phyloP scores from a whole-genome alignment of 2,888 invertebrate species.

The Acleris literana region DNA sequence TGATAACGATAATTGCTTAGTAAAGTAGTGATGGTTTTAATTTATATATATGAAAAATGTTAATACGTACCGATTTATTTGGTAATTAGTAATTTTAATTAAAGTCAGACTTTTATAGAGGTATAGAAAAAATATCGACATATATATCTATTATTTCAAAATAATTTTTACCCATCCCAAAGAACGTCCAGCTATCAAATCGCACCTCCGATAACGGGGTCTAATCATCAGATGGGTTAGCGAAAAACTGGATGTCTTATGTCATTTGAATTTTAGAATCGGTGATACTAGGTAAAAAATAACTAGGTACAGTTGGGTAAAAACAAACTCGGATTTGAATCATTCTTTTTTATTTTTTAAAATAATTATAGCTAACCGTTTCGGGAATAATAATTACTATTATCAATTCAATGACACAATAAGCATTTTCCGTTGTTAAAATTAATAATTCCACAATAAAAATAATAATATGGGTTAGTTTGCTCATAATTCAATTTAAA shows the following conservation, averaged over 20 bases:
- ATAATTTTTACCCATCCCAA: too few relatives aligned
- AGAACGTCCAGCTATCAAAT: too few relatives aligned
- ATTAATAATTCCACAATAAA: constrained; percentile 60
- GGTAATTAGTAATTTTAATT: too few relatives aligned
- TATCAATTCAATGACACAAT: constrained; percentile 80
- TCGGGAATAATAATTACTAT: constrained; percentile 82
- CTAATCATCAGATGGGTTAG: too few relatives aligned
- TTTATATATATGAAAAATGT: too few relatives aligned
- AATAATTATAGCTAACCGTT: constrained; percentile 85
- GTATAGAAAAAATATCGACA: too few relatives aligned
- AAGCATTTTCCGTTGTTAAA: constrained; percentile 82
- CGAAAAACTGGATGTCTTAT: neutral
- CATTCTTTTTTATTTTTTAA: constrained; percentile 83
- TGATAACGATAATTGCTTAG: too few relatives aligned
- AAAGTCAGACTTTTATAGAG: too few relatives aligned
- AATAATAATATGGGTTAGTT: constrained; percentile 71
- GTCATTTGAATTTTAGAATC: neutral
- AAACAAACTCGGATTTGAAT: constrained; percentile 73
- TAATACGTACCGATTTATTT: too few relatives aligned
- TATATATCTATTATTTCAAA: too few relatives aligned
- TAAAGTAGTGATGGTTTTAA: too few relatives aligned
- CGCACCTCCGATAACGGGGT: too few relatives aligned
- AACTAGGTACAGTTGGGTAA: constrained; percentile 26
- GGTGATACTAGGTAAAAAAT: neutral
- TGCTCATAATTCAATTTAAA: constrained; percentile 67